Evolutionary conservation across 2,888 invertebrate species (phyloP).

Genomic region (Ganaspis brasiliensis): DNA sequence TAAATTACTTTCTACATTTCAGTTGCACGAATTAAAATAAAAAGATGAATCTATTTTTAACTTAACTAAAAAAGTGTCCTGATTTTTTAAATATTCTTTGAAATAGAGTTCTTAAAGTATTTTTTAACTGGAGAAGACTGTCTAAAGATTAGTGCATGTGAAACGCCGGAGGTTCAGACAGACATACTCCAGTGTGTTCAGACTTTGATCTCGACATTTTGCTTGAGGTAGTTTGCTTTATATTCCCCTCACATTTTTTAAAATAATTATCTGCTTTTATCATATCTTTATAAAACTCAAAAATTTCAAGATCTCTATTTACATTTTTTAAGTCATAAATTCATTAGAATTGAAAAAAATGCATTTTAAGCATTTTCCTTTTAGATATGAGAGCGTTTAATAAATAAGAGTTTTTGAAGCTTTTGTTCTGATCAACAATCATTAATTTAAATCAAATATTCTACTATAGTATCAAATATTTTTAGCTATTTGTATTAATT

Average conservation of each 20-base stretch:
- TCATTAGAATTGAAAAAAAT: no score
- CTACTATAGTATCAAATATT: no score
- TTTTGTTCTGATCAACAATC: no score
- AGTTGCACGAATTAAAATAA: no score
- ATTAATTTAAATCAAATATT: no score
- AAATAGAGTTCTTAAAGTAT: background rate
- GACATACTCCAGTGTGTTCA: background rate
- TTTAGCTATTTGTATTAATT: no score
- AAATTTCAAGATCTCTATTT: background rate
- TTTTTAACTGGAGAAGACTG: background rate
- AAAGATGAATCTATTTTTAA: no score
- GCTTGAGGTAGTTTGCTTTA: constrained; percentile 27
- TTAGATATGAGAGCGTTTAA: no score
- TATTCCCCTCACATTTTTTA: background rate
- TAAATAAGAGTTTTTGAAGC: no score
- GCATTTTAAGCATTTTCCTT: no score
- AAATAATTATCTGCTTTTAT: background rate
- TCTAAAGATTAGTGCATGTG: constrained; percentile 12
- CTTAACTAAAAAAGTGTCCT: background rate
- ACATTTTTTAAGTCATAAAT: no score
- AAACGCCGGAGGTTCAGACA: constrained; percentile 1
- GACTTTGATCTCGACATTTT: constrained; percentile 37
- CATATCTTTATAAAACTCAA: background rate
- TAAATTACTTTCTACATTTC: no score
- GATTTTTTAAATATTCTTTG: background rate